Conservation (phyloP, 2,888 invertebrate species). For the Operophtera brumata region DNA sequence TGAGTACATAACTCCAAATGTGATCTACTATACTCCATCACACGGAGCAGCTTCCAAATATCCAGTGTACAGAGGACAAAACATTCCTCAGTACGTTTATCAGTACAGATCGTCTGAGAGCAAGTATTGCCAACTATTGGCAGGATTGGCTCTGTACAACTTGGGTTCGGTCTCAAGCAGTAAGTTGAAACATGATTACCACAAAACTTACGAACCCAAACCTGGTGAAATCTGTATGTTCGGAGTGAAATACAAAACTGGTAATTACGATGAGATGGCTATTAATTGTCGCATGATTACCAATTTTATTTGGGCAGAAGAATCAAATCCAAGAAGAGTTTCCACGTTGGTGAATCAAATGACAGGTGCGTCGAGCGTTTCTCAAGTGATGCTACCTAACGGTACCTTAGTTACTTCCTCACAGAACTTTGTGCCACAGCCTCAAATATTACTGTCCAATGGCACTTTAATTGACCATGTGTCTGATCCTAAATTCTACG, state of each 20-base stretch:
- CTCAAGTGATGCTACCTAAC: constrained; percentile 13
- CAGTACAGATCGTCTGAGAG: constrained; percentile 6
- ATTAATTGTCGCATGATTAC: constrained; percentile 11
- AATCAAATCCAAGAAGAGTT: not conserved
- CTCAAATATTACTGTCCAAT: constrained; percentile 2
- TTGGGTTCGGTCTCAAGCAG: constrained; percentile 3
- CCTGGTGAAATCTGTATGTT: constrained; percentile 16
- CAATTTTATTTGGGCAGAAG: constrained; percentile 6
- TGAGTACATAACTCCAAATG: constrained; percentile 4
- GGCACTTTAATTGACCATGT: constrained; percentile 1
- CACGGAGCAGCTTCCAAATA: not conserved
- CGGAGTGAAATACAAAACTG: constrained; percentile 1
- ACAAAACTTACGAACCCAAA: not conserved
- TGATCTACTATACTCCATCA: constrained; percentile 5
- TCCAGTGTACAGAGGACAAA: constrained; percentile 11
- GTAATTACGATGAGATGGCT: constrained; percentile 9
- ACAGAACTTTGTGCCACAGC: not conserved
- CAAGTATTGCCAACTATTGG: constrained; percentile 10
- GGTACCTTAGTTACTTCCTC: constrained; percentile 6
- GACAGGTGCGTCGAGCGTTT: not conserved
- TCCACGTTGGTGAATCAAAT: not conserved
- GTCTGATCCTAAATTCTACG: constrained; percentile 2
- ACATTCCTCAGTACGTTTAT: constrained; percentile 8
- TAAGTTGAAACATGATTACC: not conserved
- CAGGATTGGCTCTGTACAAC: constrained; percentile 17